Conservation (phyloP, 2,113 vertebrate species). For the Anolis carolinensis region DNA sequence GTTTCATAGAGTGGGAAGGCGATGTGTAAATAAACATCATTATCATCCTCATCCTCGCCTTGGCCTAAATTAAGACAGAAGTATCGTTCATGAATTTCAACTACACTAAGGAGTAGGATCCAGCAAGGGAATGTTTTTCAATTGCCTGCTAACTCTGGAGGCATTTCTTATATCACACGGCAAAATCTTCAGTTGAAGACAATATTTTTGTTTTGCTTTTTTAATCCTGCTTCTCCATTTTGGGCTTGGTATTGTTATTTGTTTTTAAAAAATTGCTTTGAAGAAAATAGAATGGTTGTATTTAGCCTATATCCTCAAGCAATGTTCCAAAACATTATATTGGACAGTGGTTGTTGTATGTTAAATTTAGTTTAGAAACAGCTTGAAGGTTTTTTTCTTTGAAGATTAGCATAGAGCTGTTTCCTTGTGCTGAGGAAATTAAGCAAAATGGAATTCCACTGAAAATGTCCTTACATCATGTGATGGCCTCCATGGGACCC, state of each 20-base stretch:
- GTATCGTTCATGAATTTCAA: neutral
- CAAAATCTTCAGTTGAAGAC: neutral
- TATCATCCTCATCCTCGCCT: too few species aligned
- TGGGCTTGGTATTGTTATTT: neutral
- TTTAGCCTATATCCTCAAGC: neutral
- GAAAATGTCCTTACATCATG: neutral
- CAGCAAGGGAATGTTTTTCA: neutral
- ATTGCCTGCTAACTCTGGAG: neutral
- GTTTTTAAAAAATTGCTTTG: neutral
- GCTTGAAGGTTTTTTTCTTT: neutral
- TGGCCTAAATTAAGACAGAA: too few species aligned
- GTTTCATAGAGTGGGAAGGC: too few species aligned
- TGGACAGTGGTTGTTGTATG: neutral
- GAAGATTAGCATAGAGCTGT: neutral
- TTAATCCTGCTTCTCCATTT: neutral
- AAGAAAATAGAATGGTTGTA: neutral
- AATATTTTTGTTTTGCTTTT: neutral
- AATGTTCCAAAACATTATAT: constrained; percentile 29
- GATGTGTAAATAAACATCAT: too few species aligned
- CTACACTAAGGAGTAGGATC: neutral
- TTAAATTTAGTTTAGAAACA: neutral
- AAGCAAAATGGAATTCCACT: constrained; percentile 44
- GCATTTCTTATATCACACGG: neutral
- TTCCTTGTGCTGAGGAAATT: constrained; percentile 10
- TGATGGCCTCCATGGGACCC: too few species aligned